Conservation (phyloP, 2,797 vertebrate genomes). For the Pipistrellus kuhlii region DNA sequence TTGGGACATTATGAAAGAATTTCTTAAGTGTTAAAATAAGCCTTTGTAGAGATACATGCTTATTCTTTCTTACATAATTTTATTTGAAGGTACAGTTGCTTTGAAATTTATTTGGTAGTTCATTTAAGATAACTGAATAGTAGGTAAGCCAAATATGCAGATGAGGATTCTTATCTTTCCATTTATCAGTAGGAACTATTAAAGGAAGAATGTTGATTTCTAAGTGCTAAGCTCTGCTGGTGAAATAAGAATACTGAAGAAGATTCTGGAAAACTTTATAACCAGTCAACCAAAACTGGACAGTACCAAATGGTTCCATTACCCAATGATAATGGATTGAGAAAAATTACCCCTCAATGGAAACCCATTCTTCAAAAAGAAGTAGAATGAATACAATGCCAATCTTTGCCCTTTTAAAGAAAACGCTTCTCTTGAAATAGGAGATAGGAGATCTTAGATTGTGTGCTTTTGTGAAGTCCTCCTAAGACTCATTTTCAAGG, state of each 20-base stretch:
- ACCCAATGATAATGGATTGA: background rate
- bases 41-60: background rate
- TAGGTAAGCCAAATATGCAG: background rate
- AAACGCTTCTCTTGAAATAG: constrained; percentile 8
- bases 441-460: background rate
- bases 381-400: background rate
- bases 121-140: background rate
- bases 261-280: constrained; percentile 6
- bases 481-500: background rate
- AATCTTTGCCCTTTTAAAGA: background rate
- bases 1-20: background rate
- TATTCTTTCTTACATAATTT: background rate
- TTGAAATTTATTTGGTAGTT: constrained; percentile 10
- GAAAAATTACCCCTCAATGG: background rate
- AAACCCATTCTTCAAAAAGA: background rate
- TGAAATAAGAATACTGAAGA: background rate
- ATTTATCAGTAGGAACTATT: background rate
- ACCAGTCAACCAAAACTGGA: background rate
- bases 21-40: constrained; percentile 20
- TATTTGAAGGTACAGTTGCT: background rate
- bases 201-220: background rate
- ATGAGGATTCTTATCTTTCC: background rate
- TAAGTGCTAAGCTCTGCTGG: background rate
- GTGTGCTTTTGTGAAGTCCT: background rate
- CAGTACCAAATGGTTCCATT: background rate